Evolutionary conservation across 2,113 vertebrate species (phyloP).

Genomic region (Loxodonta africana): DNA sequence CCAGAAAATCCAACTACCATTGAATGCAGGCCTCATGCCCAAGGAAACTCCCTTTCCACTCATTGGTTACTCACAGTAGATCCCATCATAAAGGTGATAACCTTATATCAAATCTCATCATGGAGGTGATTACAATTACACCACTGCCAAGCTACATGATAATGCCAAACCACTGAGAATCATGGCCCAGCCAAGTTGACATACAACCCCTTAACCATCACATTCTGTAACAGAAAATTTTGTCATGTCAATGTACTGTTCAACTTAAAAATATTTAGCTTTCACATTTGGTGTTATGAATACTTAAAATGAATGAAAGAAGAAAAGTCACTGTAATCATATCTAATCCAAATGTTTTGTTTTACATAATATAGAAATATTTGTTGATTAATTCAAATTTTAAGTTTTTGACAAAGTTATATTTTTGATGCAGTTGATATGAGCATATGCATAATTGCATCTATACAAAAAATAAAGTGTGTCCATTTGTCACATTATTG

Average conservation of each 20-base stretch:
- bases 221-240: not conserved
- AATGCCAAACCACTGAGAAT: too few relatives aligned
- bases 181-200: too few relatives aligned
- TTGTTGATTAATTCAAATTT: not conserved
- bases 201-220: not conserved
- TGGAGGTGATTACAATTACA: too few relatives aligned
- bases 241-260: not conserved
- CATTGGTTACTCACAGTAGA: too few relatives aligned
- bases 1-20: too few relatives aligned
- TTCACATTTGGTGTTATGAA: conserved; percentile 19
- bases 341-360: not conserved
- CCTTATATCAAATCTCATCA: too few relatives aligned
- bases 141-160: too few relatives aligned
- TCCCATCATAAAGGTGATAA: too few relatives aligned
- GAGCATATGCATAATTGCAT: not conserved
- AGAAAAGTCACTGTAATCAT: not conserved
- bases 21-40: too few relatives aligned
- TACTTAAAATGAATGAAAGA: not conserved
- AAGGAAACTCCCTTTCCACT: too few relatives aligned
- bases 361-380: not conserved
- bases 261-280: not conserved
- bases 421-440: not conserved
- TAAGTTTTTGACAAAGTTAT: not conserved
- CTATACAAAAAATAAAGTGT: not conserved
- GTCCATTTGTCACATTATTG: not conserved